phyloP scores from a whole-genome alignment of 2,888 invertebrate genomes.

The Apamea crenata region DNA sequence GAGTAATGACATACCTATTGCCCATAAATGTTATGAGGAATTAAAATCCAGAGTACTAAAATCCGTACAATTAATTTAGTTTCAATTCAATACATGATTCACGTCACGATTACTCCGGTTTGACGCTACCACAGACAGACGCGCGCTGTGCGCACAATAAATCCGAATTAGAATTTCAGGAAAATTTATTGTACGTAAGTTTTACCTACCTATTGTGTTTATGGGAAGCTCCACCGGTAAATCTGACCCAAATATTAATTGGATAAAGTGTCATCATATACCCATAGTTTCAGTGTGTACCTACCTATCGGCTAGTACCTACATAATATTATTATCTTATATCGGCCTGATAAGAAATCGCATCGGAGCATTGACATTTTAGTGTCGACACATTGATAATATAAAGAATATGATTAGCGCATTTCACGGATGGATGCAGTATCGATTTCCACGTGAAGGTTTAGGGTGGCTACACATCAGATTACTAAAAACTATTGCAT shows the following conservation, averaged over 20 bases:
- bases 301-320: constrained; percentile 2
- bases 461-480: constrained; percentile 17
- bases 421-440: constrained; percentile 45
- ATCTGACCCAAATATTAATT: constrained; percentile 3
- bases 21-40: constrained; percentile 36
- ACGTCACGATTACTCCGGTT: constrained; percentile 29
- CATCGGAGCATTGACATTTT: constrained; percentile 70
- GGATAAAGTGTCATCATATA: not conserved
- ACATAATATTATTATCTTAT: constrained; percentile 44
- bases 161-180: constrained; percentile 45
- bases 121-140: constrained; percentile 25
- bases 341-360: constrained; percentile 62
- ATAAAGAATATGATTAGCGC: constrained; percentile 63
- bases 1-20: not conserved
- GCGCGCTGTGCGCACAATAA: not conserved
- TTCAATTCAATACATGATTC: constrained; percentile 31
- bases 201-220: constrained; percentile 11
- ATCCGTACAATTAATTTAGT: constrained; percentile 21
- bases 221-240: constrained; percentile 8
- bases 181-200: constrained; percentile 31
- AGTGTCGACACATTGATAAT: constrained; percentile 62
- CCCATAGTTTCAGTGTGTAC: constrained; percentile 1
- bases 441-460: constrained; percentile 38
- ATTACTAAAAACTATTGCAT: not conserved
- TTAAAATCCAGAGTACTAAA: constrained; percentile 20